Evolutionary conservation across 2,113 vertebrate genomes (phyloP).

Genomic region (Ptilorrhoa leucosticta): DNA sequence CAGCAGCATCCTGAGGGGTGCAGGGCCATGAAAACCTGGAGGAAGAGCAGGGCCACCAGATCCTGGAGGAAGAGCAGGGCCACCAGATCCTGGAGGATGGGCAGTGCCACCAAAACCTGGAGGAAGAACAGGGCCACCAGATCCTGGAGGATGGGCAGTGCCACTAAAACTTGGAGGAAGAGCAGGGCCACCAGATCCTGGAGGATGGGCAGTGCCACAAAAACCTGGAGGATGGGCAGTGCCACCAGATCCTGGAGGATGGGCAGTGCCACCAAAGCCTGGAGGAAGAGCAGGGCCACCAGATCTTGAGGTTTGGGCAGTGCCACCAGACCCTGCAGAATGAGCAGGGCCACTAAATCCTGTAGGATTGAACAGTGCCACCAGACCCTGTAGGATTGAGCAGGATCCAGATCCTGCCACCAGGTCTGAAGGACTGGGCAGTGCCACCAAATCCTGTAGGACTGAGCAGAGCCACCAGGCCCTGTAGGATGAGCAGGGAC

Average conservation of each 20-base stretch:
- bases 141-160: neutral
- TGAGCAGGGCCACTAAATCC: neutral
- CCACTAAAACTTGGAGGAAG: no score
- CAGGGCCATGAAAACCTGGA: neutral
- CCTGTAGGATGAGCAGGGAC: neutral
- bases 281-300: neutral
- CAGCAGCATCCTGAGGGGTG: neutral
- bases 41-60: neutral
- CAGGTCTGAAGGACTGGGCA: accelerated
- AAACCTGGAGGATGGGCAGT: neutral
- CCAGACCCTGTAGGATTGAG: neutral
- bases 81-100: neutral
- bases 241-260: neutral
- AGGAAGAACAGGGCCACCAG: no score
- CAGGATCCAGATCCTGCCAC: no score
- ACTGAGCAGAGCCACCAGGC: neutral
- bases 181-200: neutral
- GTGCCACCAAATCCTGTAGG: neutral
- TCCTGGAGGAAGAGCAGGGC: neutral
- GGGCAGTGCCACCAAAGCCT: neutral
- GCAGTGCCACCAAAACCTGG: accelerated
- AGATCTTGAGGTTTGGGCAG: neutral
- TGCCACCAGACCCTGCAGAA: neutral
- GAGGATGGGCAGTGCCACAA: neutral
- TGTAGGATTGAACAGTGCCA: no score